These are phyloP conservation scores for Ornithorhynchus anatinus DNA, from an alignment of 2,113 vertebrate genomes.

Conservation along the genomic window DNA sequence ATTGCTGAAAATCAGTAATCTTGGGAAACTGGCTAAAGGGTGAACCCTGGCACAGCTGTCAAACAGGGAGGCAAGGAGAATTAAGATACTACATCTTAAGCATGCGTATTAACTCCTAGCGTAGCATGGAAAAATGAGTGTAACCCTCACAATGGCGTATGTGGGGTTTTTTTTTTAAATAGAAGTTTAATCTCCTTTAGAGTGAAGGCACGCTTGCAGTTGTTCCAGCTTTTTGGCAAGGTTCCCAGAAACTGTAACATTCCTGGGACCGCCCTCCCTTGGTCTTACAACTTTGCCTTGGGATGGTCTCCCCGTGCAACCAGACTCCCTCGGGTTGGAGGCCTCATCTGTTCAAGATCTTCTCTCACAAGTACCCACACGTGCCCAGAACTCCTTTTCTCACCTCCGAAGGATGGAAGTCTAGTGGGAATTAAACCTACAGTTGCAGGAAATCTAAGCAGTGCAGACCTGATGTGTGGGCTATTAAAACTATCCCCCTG, in stretches of 20 bases:
- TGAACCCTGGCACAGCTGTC: not conserved
- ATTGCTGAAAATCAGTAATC: conserved; percentile 12
- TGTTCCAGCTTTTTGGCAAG: conserved; percentile 61
- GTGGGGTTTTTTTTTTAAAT: conserved; percentile 51
- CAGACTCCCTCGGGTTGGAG: conserved; percentile 16
- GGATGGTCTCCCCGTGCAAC: conserved; percentile 44
- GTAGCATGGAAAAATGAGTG: conserved; percentile 52
- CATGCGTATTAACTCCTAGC: conserved; percentile 57
- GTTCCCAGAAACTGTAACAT: conserved; percentile 61
- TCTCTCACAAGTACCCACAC: conserved; percentile 16
- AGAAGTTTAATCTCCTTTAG: conserved; percentile 65
- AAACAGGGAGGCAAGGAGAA: conserved; percentile 23
- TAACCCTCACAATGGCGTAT: conserved; percentile 54
- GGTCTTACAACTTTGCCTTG: conserved; percentile 44
- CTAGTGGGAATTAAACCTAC: conserved; percentile 43
- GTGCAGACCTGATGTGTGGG: conserved; percentile 29
- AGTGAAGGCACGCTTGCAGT: conserved; percentile 48
- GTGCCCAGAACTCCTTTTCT: conserved; percentile 3
- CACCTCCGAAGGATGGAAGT: conserved; percentile 9
- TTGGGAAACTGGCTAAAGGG: not conserved
- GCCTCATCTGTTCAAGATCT: conserved; percentile 40
- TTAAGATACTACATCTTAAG: conserved; percentile 56
- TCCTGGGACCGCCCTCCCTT: conserved; percentile 48
- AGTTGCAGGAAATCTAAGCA: conserved; percentile 26
- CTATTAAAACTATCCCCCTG: conserved; percentile 36